phyloP scores from a whole-genome alignment of 2,888 invertebrate species.

The Acrobasis repandana region DNA sequence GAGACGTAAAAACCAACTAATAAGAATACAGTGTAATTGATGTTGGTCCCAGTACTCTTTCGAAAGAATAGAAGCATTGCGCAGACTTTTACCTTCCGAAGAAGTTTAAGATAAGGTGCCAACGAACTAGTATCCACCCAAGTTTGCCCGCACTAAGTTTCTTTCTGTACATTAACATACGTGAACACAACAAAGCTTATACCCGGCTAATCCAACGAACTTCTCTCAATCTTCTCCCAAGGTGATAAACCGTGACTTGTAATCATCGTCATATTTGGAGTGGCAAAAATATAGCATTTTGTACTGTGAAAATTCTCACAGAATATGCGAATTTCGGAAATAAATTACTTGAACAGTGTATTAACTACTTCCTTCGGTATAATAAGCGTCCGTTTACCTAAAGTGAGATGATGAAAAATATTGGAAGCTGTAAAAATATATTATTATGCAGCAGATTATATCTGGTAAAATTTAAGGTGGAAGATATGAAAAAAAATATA shows the following conservation, averaged over 20 bases:
- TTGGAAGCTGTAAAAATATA: slow-evolving; percentile 1
- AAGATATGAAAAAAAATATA: not conserved
- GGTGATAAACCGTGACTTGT: slow-evolving; percentile 9
- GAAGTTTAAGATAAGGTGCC: too few relatives aligned
- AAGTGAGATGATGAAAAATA: not conserved
- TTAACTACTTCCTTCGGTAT: slow-evolving; percentile 11
- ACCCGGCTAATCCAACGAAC: too few relatives aligned
- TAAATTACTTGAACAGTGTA: slow-evolving; percentile 1
- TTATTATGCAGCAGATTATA: not conserved
- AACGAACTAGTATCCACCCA: too few relatives aligned
- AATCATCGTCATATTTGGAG: slow-evolving; percentile 9
- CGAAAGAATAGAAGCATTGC: too few relatives aligned
- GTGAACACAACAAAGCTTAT: too few relatives aligned
- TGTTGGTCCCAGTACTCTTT: too few relatives aligned
- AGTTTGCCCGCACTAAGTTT: too few relatives aligned
- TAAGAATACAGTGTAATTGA: too few relatives aligned
- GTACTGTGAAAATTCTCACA: slow-evolving; percentile 10
- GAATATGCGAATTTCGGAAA: not conserved
- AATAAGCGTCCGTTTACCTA: slow-evolving; percentile 4
- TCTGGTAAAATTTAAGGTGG: not conserved
- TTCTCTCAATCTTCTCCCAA: not conserved
- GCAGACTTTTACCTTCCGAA: too few relatives aligned
- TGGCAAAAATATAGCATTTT: slow-evolving; percentile 2
- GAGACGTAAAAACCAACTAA: too few relatives aligned
- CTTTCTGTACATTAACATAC: too few relatives aligned